These are phyloP conservation scores for Apis florea DNA, from an alignment of 1,140 invertebrate species.

Conservation along the genomic window DNA sequence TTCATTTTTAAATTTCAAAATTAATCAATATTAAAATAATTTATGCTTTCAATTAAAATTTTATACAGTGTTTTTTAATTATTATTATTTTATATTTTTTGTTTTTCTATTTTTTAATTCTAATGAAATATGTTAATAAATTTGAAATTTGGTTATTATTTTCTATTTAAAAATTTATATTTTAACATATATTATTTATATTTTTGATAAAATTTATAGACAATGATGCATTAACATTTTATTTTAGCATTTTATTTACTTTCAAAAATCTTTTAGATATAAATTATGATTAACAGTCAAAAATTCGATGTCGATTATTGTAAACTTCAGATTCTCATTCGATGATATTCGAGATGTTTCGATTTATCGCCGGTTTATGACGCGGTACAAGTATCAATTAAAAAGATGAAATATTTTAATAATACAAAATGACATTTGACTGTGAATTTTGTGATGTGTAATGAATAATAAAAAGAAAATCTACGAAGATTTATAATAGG, in stretches of 20 bases:
- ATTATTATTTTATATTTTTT: background rate
- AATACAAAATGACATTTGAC: background rate
- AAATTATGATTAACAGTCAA: background rate
- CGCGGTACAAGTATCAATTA: background rate
- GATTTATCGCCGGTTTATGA: background rate
- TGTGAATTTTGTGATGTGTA: background rate
- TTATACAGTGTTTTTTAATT: background rate
- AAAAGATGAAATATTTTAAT: background rate
- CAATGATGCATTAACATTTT: too few species aligned
- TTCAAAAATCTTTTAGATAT: background rate
- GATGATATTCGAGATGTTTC: background rate
- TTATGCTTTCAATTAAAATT: background rate
- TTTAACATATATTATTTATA: too few species aligned
- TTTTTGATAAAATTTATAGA: too few species aligned
- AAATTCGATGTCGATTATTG: background rate
- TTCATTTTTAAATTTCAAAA: background rate
- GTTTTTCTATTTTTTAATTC: too few species aligned
- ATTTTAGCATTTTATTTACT: background rate
- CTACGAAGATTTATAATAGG: background rate
- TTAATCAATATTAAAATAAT: background rate
- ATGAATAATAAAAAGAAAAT: background rate
- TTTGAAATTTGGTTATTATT: background rate
- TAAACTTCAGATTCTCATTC: background rate
- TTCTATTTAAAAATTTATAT: background rate
- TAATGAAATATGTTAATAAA: background rate